A percentile compares a stretch with the other conserved stretches of the same genome.
These are phyloP conservation scores for Osedax fenrisi DNA, from an alignment of 2,888 invertebrate genomes.

Conservation along the genomic window DNA sequence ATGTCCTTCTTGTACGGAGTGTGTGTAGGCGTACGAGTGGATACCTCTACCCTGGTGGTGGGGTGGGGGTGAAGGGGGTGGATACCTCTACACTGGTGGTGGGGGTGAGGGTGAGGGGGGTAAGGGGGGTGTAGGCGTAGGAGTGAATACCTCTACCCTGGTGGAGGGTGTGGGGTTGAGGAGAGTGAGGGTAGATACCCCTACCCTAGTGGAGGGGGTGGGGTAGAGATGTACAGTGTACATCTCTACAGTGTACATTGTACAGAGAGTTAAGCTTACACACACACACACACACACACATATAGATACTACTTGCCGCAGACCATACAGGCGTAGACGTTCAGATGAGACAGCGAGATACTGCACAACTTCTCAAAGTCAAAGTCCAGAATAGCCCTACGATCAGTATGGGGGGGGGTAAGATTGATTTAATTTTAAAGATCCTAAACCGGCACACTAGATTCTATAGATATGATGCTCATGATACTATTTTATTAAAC, in stretches of 20 bases:
- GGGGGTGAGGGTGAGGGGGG: neutral
- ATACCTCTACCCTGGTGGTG: slow-evolving; percentile 64
- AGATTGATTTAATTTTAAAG: too few relatives aligned
- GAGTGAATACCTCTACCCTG: slow-evolving; percentile 80
- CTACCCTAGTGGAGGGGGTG: too few relatives aligned
- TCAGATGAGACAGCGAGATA: slow-evolving; percentile 88
- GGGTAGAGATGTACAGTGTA: neutral
- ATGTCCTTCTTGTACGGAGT: slow-evolving; percentile 91
- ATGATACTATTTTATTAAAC: too few relatives aligned
- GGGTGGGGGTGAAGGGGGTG: neutral
- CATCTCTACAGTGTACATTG: neutral
- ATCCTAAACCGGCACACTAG: too few relatives aligned
- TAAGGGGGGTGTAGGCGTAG: slow-evolving; percentile 83
- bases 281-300: neutral
- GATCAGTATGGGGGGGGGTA: slow-evolving; percentile 29
- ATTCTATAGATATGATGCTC: too few relatives aligned
- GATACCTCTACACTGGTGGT: slow-evolving; percentile 62
- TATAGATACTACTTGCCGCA: slow-evolving; percentile 74
- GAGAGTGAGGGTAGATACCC: too few relatives aligned
- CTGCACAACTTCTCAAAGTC: slow-evolving; percentile 99
- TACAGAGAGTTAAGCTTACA: neutral
- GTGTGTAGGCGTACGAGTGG: slow-evolving; percentile 95
- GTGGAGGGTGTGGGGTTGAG: neutral
- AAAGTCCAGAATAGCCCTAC: slow-evolving; percentile 77
- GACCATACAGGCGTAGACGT: slow-evolving; percentile 96